Conservation (phyloP, 2,797 vertebrate species). For the Pagetopsis macropterus region DNA sequence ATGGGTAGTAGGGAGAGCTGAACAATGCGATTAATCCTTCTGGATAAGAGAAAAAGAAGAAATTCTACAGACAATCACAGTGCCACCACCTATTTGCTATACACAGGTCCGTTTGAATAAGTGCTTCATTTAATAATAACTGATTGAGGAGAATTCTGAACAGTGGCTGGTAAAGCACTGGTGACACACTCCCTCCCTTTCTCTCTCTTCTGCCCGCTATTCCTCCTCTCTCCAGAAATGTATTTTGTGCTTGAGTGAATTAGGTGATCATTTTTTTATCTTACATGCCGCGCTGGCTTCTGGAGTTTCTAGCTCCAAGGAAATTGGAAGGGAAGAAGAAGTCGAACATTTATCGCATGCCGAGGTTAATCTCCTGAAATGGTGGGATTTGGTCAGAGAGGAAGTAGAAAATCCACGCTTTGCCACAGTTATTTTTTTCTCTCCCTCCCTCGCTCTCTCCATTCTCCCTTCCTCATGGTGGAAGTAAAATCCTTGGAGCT, state of each 20-base stretch:
- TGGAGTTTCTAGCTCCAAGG: slow-evolving; percentile 84
- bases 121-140: slow-evolving; percentile 79
- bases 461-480: slow-evolving; percentile 48
- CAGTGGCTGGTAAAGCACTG: slow-evolving; percentile 42
- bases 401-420: slow-evolving; percentile 83
- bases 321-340: slow-evolving; percentile 87
- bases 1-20: slow-evolving; percentile 54
- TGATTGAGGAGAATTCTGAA: slow-evolving; percentile 69
- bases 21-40: slow-evolving; percentile 73
- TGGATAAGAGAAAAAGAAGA: slow-evolving; percentile 67
- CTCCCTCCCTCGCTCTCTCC: slow-evolving; percentile 20
- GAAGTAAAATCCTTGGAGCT: slow-evolving; percentile 74
- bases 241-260: slow-evolving; percentile 91
- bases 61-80: slow-evolving; percentile 68
- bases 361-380: slow-evolving; percentile 89
- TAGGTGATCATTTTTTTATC: slow-evolving; percentile 90
- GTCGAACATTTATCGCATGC: slow-evolving; percentile 89
- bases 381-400: slow-evolving; percentile 86
- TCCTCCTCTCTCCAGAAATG: slow-evolving; percentile 80
- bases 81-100: slow-evolving; percentile 66
- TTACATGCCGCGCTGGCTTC: slow-evolving; percentile 84
- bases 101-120: slow-evolving; percentile 75
- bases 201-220: slow-evolving; percentile 49
- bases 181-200: slow-evolving; percentile 48
- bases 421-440: slow-evolving; percentile 70